Base-by-base conservation (phyloP, 1,140 invertebrate species). In the Antheraea mylitta region DNA sequence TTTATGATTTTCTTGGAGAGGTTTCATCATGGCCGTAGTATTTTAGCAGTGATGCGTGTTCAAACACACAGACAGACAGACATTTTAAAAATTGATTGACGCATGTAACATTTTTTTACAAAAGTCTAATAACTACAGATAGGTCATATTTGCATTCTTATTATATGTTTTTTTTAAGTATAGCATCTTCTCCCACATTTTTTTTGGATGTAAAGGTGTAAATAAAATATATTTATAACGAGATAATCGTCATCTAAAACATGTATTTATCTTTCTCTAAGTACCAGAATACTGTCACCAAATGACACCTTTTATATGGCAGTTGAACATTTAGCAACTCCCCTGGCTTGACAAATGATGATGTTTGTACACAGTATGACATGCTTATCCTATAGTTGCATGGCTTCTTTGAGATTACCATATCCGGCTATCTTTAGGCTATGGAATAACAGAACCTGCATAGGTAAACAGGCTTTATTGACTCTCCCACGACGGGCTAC, bases 401-500 rank as follows among this genome's bases (percentile, higher is more conserved):
- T 65, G 18, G 64, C 18, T 65, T 65, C 64, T 65, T 65, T 65
- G 19, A 65, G 64, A 65, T 65, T 65, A 65, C 64, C 64, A 22
- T 65, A 65, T 65, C 64, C 64, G 64, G 37, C 38, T 65, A 65
- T 48, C 64, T 64, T 8, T n/a, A 42, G 38, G 36, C 38, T 65
- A 65, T 53, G 18, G 38, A 48, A 48, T 48, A 65, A 65, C 37
- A 18, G 30, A 61, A 11, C 18, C 38, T n/a, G 64, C 36, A 37
- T 65, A 19, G 1, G 64, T 65, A 65, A 65, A 65, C 38, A 65
- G 37, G 10, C 67, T 42, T 22, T 74, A 74, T 74, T 75, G 66
- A 65, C 70, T 68, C 72, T 75, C 73, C 70, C 73, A 75, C 73
- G 70, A 58, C 18, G n/a, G 16, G 48, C 62, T 69, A 45, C 16